Percentiles rank a stretch among this genome's conserved stretches.
phyloP scores from a whole-genome alignment of 2,797 vertebrate species.

The Monodelphis domestica region DNA sequence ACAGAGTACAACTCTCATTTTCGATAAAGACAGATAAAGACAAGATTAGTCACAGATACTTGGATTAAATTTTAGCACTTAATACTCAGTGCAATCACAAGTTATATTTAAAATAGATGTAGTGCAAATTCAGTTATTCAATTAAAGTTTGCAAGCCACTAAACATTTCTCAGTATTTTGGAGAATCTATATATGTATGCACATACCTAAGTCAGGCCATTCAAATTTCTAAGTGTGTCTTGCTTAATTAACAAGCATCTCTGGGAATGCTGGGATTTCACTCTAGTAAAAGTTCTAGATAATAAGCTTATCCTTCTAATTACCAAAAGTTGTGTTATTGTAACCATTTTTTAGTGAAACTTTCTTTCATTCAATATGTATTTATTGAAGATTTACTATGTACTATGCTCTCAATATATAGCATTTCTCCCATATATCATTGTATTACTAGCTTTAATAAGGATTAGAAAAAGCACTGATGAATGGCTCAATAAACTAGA shows the following conservation, averaged over 20 bases:
- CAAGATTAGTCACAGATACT: slow-evolving; percentile 74
- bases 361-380: too few species aligned
- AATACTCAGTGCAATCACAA: slow-evolving; percentile 46
- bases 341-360: not conserved
- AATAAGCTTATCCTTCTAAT: slow-evolving; percentile 17
- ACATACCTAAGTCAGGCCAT: not conserved
- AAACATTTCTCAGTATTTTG: slow-evolving; percentile 59
- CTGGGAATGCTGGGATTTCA: slow-evolving; percentile 41
- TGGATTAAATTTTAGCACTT: slow-evolving; percentile 64
- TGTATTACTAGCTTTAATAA: not conserved
- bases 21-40: slow-evolving; percentile 75
- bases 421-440: too few species aligned
- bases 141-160: slow-evolving; percentile 68
- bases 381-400: too few species aligned
- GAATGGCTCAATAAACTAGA: not conserved
- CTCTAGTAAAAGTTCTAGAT: slow-evolving; percentile 29
- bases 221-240: slow-evolving; percentile 58
- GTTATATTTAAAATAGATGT: slow-evolving; percentile 43
- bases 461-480: not conserved
- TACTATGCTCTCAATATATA: too few species aligned
- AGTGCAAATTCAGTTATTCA: slow-evolving; percentile 70
- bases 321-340: not conserved
- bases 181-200: not conserved
- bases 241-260: slow-evolving; percentile 53
- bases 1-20: slow-evolving; percentile 68